Evolutionary conservation across 1,140 invertebrate species (phyloP).

Genomic region (Drosophila erecta): DNA sequence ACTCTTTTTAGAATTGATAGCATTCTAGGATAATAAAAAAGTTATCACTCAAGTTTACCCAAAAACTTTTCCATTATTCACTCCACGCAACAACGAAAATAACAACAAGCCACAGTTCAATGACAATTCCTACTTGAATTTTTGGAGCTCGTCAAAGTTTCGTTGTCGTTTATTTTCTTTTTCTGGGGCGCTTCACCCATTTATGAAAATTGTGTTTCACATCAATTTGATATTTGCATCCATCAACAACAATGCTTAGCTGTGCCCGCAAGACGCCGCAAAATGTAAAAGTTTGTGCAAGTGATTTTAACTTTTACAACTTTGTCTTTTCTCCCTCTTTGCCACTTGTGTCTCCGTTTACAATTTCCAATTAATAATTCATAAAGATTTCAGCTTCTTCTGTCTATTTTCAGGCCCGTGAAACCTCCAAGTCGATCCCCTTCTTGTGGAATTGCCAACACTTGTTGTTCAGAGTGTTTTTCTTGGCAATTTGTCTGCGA

Average conservation of each 20-base stretch:
- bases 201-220: conserved; percentile 60
- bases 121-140: conserved; percentile 35
- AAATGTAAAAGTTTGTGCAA: conserved; percentile 72
- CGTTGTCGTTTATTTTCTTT: conserved; percentile 28
- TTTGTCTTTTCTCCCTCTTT: conserved; percentile 20
- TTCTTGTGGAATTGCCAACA: conserved; percentile 37
- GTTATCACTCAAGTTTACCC: conserved; percentile 4
- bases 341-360: conserved; percentile 41
- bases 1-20: neutral
- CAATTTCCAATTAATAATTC: conserved; percentile 79
- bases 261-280: conserved; percentile 49
- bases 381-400: conserved; percentile 60
- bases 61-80: conserved; percentile 37
- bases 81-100: neutral
- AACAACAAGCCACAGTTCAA: conserved; percentile 32
- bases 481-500: conserved; percentile 70
- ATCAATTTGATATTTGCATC: conserved; percentile 67
- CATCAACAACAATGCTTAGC: conserved; percentile 54
- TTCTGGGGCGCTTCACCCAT: conserved; percentile 34
- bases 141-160: conserved; percentile 32
- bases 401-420: conserved; percentile 13
- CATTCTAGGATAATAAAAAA: neutral
- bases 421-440: neutral
- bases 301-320: conserved; percentile 69
- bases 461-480: conserved; percentile 73